Evolutionary conservation across 2,113 vertebrate species (phyloP).

Genomic region (Mobula birostris): DNA sequence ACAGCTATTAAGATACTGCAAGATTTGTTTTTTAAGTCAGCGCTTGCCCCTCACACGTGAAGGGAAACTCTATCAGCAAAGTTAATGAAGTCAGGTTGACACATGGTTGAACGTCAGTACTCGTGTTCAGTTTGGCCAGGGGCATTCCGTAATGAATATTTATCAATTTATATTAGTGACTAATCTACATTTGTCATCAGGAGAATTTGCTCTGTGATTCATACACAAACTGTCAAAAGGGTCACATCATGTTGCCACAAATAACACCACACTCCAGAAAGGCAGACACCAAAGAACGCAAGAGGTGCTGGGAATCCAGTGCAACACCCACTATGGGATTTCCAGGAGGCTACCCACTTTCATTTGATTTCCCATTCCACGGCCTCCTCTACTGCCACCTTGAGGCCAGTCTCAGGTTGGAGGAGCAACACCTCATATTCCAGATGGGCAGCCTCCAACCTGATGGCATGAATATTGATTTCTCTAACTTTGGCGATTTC

Average conservation of each 20-base stretch:
- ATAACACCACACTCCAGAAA: neutral
- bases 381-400: no score
- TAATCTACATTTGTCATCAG: neutral
- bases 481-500: no score
- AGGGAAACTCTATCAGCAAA: neutral
- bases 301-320: no score
- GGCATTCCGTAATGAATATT: neutral
- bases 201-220: neutral
- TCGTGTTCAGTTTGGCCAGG: neutral
- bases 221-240: neutral
- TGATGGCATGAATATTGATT: no score
- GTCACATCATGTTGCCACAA: neutral
- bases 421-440: no score
- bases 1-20: neutral
- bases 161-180: constrained; percentile 1
- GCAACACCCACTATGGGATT: no score
- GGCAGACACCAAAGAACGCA: neutral
- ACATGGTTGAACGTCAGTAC: neutral
- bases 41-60: neutral
- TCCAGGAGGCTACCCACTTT: no score
- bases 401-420: no score
- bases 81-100: neutral
- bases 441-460: no score
- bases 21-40: neutral
- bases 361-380: no score